These are phyloP conservation scores for Hippocampus kuda DNA, from an alignment of 2,797 vertebrate species.

Conservation along the genomic window DNA sequence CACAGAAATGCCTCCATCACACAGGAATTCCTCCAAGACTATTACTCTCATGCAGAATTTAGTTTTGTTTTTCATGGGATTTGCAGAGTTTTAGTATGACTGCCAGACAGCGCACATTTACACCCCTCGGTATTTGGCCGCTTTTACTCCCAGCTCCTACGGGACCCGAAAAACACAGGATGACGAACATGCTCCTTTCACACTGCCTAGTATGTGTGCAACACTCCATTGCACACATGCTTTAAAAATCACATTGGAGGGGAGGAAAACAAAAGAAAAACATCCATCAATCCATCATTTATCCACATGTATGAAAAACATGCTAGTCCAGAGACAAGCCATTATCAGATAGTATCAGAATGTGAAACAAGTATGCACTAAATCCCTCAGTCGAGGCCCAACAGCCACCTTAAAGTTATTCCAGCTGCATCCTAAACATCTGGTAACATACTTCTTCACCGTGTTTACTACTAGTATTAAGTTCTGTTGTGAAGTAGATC, in stretches of 20 bases:
- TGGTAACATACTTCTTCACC: constrained; percentile 4
- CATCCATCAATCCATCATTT: background rate
- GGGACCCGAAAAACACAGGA: constrained; percentile 54
- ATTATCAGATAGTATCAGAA: background rate
- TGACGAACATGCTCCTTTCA: constrained; percentile 40
- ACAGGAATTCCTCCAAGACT: constrained; percentile 61
- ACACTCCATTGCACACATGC: no score
- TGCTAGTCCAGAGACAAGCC: background rate
- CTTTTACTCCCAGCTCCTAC: constrained; percentile 52
- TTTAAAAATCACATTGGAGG: background rate
- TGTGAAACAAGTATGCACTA: background rate
- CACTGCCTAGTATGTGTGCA: constrained; percentile 5
- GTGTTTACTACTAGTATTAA: background rate
- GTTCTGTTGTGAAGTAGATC: no score
- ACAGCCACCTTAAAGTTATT: background rate
- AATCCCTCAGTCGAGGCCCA: background rate
- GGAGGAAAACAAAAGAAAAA: no score
- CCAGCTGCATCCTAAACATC: background rate
- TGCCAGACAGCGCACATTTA: constrained; percentile 49
- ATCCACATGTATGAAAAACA: constrained; percentile 18
- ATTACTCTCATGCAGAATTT: constrained; percentile 60
- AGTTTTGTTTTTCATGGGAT: constrained; percentile 60
- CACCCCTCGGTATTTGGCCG: constrained; percentile 53
- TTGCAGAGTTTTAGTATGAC: constrained; percentile 54
- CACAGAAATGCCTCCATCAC: constrained; percentile 56